These are phyloP conservation scores for Pterophyllum scalare DNA, from an alignment of 2,113 vertebrate genomes.

Conservation along the genomic window DNA sequence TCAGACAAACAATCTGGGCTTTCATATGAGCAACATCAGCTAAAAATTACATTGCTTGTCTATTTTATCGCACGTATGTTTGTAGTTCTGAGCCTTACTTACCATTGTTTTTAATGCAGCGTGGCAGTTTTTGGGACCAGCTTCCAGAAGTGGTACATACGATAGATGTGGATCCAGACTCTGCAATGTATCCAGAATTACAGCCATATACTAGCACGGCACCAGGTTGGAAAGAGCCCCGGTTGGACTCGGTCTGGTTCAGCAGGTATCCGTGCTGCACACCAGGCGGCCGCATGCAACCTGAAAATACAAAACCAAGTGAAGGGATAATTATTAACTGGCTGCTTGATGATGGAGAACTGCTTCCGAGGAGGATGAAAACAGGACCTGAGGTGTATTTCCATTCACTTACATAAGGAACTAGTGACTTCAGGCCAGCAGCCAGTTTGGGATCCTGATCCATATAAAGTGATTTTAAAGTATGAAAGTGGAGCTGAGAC, in stretches of 20 bases:
- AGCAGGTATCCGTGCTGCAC: constrained; percentile 76
- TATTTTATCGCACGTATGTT: background rate
- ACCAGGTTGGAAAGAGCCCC: constrained; percentile 75
- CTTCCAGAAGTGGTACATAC: constrained; percentile 72
- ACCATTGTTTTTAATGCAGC: constrained; percentile 76
- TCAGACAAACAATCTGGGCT: no score
- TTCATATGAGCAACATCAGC: background rate
- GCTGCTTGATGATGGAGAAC: background rate
- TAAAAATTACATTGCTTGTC: background rate
- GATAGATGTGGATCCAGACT: constrained; percentile 71
- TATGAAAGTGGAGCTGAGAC: background rate
- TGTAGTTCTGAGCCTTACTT: constrained; percentile 15
- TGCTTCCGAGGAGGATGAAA: background rate
- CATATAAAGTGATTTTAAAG: constrained; percentile 25
- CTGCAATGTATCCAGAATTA: constrained; percentile 75
- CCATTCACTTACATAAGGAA: background rate
- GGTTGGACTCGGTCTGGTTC: constrained; percentile 82
- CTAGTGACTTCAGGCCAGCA: constrained; percentile 2
- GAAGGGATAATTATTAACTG: background rate
- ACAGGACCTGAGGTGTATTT: background rate
- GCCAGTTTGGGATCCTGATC: background rate
- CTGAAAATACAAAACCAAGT: constrained; percentile 52
- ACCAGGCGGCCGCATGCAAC: constrained; percentile 72
- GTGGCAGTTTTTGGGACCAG: constrained; percentile 76
- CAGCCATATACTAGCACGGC: constrained; percentile 81